phyloP scores from a whole-genome alignment of 1,140 invertebrate genomes.

The Planococcus citri region DNA sequence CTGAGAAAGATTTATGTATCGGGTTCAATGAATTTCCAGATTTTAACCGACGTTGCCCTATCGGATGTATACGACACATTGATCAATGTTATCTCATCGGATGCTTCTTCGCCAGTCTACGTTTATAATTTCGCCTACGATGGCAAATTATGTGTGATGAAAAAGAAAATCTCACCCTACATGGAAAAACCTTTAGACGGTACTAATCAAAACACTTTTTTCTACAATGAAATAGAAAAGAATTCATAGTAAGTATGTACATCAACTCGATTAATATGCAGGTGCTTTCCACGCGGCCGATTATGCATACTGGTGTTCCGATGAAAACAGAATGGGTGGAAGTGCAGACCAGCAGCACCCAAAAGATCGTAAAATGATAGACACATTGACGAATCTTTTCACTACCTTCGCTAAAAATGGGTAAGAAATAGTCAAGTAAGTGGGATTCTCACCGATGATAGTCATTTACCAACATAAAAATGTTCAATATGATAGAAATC shows the following conservation, averaged over 20 bases:
- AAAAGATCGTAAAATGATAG: background rate
- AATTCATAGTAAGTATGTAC: too few species aligned
- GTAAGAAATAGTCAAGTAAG: too few species aligned
- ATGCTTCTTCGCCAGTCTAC: background rate
- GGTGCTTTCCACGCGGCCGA: background rate
- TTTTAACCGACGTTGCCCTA: background rate
- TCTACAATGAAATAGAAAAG: too few species aligned
- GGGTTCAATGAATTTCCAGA: background rate
- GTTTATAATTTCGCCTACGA: background rate
- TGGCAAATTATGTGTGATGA: background rate
- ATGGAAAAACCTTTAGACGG: too few species aligned
- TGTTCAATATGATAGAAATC: too few species aligned
- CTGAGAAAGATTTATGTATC: too few species aligned
- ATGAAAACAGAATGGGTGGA: background rate
- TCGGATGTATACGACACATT: background rate
- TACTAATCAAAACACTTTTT: too few species aligned
- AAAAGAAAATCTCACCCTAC: too few species aligned
- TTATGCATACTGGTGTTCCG: background rate
- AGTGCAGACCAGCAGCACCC: background rate
- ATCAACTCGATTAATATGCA: background rate
- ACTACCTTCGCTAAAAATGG: background rate
- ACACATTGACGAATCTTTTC: background rate
- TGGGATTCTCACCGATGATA: too few species aligned
- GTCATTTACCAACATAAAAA: too few species aligned
- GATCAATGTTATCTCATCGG: background rate